Percentiles rank a stretch among this genome's conserved stretches.
These are phyloP conservation scores for Dolichoris vasculosae DNA, from an alignment of 1,140 invertebrate genomes.

Conservation along the genomic window DNA sequence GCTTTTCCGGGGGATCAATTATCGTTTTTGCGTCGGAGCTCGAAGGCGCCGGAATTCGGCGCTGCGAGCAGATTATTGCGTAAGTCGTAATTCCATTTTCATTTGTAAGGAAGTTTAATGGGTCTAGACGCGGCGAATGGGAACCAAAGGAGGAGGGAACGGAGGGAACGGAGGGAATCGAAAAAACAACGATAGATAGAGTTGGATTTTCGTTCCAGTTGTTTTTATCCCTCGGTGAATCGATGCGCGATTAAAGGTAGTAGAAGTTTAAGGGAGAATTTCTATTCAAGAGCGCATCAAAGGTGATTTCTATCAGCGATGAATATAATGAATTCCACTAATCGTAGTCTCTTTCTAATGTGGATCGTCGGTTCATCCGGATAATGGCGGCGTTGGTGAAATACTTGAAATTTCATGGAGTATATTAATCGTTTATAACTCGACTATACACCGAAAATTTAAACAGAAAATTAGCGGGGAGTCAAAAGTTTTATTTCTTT, in stretches of 20 bases:
- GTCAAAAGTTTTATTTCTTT: not conserved
- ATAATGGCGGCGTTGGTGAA: not conserved
- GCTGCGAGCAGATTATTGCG: conserved; percentile 9
- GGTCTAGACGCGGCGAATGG: not conserved
- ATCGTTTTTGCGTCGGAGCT: not conserved
- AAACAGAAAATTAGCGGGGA: not conserved
- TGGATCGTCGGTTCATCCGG: not conserved
- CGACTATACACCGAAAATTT: not conserved
- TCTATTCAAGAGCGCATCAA: not conserved
- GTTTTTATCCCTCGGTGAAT: not conserved
- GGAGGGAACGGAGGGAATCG: not conserved
- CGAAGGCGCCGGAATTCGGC: not conserved
- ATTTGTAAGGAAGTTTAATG: conserved; percentile 8
- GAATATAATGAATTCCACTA: not conserved
- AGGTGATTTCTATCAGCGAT: not conserved
- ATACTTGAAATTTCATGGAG: not conserved
- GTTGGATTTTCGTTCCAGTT: not conserved
- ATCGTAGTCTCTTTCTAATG: not conserved
- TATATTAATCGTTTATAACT: not conserved
- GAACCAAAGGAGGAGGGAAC: not conserved
- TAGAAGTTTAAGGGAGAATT: not conserved
- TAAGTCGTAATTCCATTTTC: conserved; percentile 40
- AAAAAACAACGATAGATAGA: not conserved
- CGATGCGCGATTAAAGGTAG: not conserved
- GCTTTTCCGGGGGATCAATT: conserved; percentile 15